phyloP scores from a whole-genome alignment of 1,140 invertebrate species.

The Diorhabda carinulata region DNA sequence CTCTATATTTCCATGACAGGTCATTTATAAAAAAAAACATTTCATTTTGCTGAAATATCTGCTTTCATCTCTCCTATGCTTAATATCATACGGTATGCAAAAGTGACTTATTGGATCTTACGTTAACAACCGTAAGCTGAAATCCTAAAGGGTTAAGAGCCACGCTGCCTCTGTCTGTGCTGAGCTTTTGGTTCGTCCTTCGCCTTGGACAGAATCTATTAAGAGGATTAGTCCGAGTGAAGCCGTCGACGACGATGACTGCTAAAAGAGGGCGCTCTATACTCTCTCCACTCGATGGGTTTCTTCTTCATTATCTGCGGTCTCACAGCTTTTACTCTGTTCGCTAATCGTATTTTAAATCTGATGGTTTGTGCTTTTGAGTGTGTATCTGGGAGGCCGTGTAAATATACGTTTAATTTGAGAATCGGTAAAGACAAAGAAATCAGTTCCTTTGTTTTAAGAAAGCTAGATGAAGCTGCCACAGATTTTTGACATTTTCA shows the following conservation, averaged over 20 bases:
- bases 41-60: too few species aligned
- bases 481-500: too few species aligned
- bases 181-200: slow-evolving; percentile 22
- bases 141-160: slow-evolving; percentile 41
- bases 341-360: slow-evolving; percentile 25
- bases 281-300: slow-evolving; percentile 31
- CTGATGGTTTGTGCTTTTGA: slow-evolving; percentile 15
- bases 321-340: slow-evolving; percentile 38
- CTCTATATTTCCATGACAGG: too few species aligned
- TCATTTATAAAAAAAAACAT: too few species aligned
- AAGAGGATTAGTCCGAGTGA: slow-evolving; percentile 47
- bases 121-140: slow-evolving; percentile 47
- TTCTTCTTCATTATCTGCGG: slow-evolving; percentile 44
- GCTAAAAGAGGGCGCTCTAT: slow-evolving; percentile 18
- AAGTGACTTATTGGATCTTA: slow-evolving; percentile 47
- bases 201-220: slow-evolving; percentile 47
- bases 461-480: too few species aligned
- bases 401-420: background rate
- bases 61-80: too few species aligned
- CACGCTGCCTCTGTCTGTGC: background rate
- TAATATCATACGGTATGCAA: slow-evolving; percentile 4
- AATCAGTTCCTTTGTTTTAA: background rate
- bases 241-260: slow-evolving; percentile 36
- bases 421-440: background rate
- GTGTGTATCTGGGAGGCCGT: background rate